A percentile compares a stretch with the other conserved stretches of the same genome.
Evolutionary conservation across 2,888 invertebrate genomes (phyloP).

Genomic region (Scrobipalpa costella): DNA sequence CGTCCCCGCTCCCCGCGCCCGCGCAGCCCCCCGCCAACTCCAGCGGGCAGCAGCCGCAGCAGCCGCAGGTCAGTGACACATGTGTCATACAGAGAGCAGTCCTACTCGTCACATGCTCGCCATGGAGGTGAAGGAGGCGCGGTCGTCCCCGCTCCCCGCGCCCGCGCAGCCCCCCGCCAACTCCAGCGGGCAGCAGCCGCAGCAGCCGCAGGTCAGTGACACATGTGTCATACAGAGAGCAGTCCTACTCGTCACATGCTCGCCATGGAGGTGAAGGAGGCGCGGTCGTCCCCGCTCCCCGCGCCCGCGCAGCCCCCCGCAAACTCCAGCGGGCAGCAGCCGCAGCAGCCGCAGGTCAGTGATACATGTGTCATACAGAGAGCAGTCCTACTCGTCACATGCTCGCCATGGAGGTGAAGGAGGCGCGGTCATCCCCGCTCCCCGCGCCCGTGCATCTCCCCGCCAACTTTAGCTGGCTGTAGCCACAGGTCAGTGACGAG

Average conservation of each 20-base stretch:
- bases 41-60: constrained; percentile 54
- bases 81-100: constrained; percentile 43
- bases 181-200: constrained; percentile 52
- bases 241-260: constrained; percentile 77
- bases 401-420: constrained; percentile 90
- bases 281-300: constrained; percentile 71
- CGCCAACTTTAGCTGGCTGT: constrained; percentile 49
- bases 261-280: constrained; percentile 94
- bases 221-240: constrained; percentile 30
- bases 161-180: constrained; percentile 55
- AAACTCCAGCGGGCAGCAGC: constrained; percentile 51
- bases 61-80: constrained; percentile 57
- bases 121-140: constrained; percentile 88
- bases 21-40: constrained; percentile 55
- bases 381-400: constrained; percentile 57
- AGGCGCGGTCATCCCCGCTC: constrained; percentile 74
- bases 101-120: constrained; percentile 82
- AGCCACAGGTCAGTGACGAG: constrained; percentile 59
- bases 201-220: constrained; percentile 60
- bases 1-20: constrained; percentile 67
- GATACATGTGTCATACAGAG: background rate
- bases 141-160: constrained; percentile 69
- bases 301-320: constrained; percentile 57
- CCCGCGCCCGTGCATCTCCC: constrained; percentile 61
- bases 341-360: constrained; percentile 63